Conservation (phyloP, 2,797 vertebrate species). For the Sternotherus odoratus region DNA sequence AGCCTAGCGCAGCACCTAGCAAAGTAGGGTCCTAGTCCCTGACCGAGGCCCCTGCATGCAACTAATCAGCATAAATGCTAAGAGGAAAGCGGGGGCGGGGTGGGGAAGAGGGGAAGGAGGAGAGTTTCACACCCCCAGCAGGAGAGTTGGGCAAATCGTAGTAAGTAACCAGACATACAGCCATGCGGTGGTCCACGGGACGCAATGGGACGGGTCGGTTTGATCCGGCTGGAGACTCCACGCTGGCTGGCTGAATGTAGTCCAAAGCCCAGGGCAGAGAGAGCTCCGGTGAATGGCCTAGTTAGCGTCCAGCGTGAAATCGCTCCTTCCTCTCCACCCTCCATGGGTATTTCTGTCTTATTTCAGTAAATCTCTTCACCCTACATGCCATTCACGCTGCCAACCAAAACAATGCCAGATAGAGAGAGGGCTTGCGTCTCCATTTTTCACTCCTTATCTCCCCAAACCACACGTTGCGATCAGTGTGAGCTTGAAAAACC, state of each 20-base stretch:
- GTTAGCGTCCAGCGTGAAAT: not conserved
- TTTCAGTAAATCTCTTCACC: not conserved
- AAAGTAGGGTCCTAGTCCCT: not conserved
- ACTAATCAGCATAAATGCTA: not conserved
- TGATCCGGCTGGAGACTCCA: not conserved
- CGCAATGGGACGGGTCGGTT: not conserved
- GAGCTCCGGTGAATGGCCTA: not conserved
- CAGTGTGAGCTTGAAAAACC: conserved; percentile 27
- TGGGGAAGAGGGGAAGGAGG: not conserved
- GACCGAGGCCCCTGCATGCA: not conserved
- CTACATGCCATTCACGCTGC: not conserved
- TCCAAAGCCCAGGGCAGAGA: not conserved
- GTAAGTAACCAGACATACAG: not conserved
- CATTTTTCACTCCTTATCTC: not conserved
- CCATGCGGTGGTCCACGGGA: not conserved
- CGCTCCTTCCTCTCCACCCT: not conserved
- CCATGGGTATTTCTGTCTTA: not conserved
- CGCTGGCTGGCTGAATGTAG: not conserved
- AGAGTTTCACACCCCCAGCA: not conserved
- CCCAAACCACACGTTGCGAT: not conserved
- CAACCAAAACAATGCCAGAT: not conserved
- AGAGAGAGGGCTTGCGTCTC: not conserved
- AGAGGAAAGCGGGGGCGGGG: not conserved
- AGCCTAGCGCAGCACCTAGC: too few relatives aligned
- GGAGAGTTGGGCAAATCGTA: not conserved